These are phyloP conservation scores for Caenorhabditis zanzibari DNA, from an alignment of 2,888 invertebrate genomes.

Conservation along the genomic window DNA sequence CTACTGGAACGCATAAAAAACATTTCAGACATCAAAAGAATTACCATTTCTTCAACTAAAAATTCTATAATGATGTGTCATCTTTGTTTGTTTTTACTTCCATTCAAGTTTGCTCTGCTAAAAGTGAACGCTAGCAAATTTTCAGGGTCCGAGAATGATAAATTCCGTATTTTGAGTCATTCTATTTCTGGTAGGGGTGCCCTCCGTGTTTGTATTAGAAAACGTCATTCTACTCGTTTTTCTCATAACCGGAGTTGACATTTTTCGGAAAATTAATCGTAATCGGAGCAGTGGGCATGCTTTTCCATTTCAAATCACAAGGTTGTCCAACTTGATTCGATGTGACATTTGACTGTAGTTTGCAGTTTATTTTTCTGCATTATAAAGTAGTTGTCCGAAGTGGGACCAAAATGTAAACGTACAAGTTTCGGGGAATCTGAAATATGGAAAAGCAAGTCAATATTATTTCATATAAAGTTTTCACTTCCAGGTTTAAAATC, in stretches of 20 bases:
- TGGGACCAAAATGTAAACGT: too few species aligned
- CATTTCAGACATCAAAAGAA: constrained; percentile 38
- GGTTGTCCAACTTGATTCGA: neutral
- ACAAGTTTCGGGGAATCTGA: too few species aligned
- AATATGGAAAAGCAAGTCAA: too few species aligned
- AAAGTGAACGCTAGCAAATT: neutral
- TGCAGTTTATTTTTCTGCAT: neutral
- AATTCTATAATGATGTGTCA: constrained; percentile 22
- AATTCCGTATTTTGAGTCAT: neutral
- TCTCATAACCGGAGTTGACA: constrained; percentile 30
- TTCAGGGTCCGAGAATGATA: neutral
- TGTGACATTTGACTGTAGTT: constrained; percentile 7
- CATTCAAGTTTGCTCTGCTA: neutral
- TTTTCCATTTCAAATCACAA: constrained; percentile 24
- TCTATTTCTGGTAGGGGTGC: constrained; percentile 4
- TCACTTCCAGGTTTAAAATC: too few species aligned
- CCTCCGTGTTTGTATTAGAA: constrained; percentile 13
- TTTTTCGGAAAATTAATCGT: constrained; percentile 13
- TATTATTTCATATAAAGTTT: too few species aligned
- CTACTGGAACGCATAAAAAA: constrained; percentile 36
- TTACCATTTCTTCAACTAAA: constrained; percentile 19
- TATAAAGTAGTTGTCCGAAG: too few species aligned
- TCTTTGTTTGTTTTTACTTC: neutral
- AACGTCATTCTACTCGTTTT: constrained; percentile 19
- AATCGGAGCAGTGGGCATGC: neutral